Percentiles rank a stretch among this genome's conserved stretches.
Conservation (phyloP, 2,888 invertebrate genomes). For the Sinelater perroti region DNA sequence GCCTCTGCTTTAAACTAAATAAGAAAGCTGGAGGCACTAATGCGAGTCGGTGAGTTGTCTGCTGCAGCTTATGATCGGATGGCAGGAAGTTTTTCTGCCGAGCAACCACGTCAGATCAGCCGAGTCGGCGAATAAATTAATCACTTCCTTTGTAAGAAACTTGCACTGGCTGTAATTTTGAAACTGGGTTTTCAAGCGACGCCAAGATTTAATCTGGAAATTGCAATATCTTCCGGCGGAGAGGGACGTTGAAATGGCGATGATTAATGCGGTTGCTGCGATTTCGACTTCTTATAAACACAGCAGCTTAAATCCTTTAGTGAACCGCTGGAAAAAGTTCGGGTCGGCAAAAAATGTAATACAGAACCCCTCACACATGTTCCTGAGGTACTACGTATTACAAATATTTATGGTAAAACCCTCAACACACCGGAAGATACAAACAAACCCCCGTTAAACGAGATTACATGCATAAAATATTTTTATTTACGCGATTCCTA, state of each 20-base stretch:
- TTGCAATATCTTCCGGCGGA: neutral
- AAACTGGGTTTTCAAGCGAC: neutral
- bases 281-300: no score
- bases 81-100: neutral
- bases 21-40: no score
- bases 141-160: neutral
- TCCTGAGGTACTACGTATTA: slow-evolving; percentile 8
- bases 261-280: no score
- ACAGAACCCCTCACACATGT: slow-evolving; percentile 6
- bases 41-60: no score
- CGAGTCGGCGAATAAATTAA: slow-evolving; percentile 12
- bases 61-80: no score
- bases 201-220: slow-evolving; percentile 3
- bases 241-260: no score
- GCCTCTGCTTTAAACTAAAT: no score
- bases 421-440: slow-evolving; percentile 7
- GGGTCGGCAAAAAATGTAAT: no score
- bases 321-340: no score
- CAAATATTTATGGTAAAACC: slow-evolving; percentile 14
- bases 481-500: no score
- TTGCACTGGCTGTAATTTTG: slow-evolving; percentile 3
- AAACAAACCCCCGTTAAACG: slow-evolving; percentile 9
- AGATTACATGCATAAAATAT: slow-evolving; percentile 7
- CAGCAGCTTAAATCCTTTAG: no score
- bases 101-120: slow-evolving; percentile 17